Conservation (phyloP, 2,113 vertebrate species). For the Eretmochelys imbricata region DNA sequence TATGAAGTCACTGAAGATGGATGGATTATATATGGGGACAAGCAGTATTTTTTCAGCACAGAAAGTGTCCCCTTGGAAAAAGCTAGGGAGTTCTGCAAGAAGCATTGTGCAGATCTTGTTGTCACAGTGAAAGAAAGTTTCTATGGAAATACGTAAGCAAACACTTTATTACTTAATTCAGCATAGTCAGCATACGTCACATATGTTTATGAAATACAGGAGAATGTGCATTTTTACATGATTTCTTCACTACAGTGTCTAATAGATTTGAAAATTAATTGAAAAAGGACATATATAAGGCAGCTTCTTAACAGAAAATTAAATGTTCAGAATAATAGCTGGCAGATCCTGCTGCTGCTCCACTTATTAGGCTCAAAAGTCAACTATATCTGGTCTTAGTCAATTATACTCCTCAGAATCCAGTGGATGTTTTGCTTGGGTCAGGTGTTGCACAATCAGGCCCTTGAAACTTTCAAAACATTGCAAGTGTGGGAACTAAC, state of each 20-base stretch:
- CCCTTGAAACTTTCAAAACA: neutral
- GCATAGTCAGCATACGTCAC: neutral
- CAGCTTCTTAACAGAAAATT: neutral
- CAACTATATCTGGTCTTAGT: neutral
- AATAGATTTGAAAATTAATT: neutral
- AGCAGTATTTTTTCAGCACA: constrained; percentile 88
- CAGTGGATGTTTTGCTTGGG: neutral
- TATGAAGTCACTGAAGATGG: constrained; percentile 86
- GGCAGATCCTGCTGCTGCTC: neutral
- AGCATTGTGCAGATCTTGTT: constrained; percentile 85
- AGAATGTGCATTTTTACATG: neutral
- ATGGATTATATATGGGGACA: constrained; percentile 88
- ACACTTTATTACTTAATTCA: neutral
- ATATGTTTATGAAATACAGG: neutral
- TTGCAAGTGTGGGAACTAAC: neutral
- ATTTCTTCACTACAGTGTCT: neutral
- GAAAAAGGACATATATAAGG: neutral
- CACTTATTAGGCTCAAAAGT: neutral
- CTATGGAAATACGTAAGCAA: constrained; percentile 88
- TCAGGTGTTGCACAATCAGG: neutral
- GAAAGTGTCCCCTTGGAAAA: constrained; percentile 83
- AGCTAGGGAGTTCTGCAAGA: constrained; percentile 87
- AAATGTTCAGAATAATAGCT: neutral
- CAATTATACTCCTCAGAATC: neutral
- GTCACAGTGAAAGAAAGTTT: constrained; percentile 89